Evolutionary conservation across 2,888 invertebrate species (phyloP), one percentile per base, ranked within the genome.

Genomic region (Boloria selene): DNA sequence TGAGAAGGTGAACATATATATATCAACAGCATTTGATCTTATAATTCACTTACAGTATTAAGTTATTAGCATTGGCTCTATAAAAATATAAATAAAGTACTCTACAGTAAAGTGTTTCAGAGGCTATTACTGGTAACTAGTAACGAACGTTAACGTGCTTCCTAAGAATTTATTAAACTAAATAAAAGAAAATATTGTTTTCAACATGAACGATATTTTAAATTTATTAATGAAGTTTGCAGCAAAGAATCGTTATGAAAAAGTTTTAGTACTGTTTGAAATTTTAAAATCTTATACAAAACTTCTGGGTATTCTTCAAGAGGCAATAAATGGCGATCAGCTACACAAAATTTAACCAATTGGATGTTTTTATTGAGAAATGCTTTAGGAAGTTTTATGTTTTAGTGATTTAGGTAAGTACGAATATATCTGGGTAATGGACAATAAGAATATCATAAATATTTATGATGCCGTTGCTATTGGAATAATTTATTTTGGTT

Each of bases 241-340:
- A 49, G 17, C 47, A 59, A 59, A 59, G 51, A 56, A 64, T 51
- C 50, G 56, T 64, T 64, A 64, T 58, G 55, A 64, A 64, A 51
- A 42, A 56, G 56, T 64, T 64, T 56, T 55, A 56, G 26, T 64
- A 56, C 51, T 45, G 63, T 64, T 64, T 58, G 49, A 58, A 64
- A 58, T 44, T 64, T 64, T 51, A 51, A 51, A 64, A 64, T 52
- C 56, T 58, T 64, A 31, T 64, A 51, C 14, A 44, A 56, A 51
- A 58, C 56, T 58, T 56, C 22, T 45, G 44, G 22, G n/a, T 58
- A 59, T 59, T 50, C 38, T 50, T 47, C 49, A 42, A 50, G 55
- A 55, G 18, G 49, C 55, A 63, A 42, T 63, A 50, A 60, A 60
- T 52, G 51, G 22, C 44, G 52, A 52, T 44, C 44, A 13, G 17